Percentiles rank a stretch among this genome's conserved stretches.
Evolutionary conservation across 2,888 invertebrate genomes (phyloP).

Genomic region (Meghimatium bilineatum): DNA sequence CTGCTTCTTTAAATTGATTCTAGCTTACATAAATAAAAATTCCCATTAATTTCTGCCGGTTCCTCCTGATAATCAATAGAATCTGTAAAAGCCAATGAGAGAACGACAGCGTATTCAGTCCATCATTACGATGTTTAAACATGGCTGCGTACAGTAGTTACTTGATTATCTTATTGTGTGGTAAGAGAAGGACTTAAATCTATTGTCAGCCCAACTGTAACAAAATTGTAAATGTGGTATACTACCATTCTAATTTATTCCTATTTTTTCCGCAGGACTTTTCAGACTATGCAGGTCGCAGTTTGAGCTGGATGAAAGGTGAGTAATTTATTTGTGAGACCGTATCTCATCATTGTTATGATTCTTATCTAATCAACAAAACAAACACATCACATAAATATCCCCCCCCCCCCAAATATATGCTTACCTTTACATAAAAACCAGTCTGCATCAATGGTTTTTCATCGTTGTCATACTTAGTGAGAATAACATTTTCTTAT

Average conservation of each 20-base stretch:
- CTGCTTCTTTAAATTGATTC: no score
- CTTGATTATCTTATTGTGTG: conserved; percentile 7
- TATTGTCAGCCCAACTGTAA: background rate
- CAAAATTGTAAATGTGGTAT: background rate
- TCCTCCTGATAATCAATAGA: background rate
- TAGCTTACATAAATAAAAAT: no score
- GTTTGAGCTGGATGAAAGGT: conserved; percentile 87
- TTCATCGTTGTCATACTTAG: no score
- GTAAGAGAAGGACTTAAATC: background rate
- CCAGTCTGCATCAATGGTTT: no score
- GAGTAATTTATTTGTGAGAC: no score
- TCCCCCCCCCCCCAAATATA: no score
- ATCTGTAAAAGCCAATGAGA: background rate
- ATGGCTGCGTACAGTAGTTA: conserved; percentile 61
- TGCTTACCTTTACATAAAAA: no score
- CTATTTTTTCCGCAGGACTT: conserved; percentile 52
- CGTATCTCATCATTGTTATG: no score
- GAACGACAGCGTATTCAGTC: background rate
- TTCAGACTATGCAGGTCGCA: conserved; percentile 76
- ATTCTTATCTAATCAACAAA: no score
- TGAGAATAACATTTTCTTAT: no score
- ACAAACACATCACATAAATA: no score
- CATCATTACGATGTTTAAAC: conserved; percentile 56
- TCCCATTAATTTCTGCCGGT: no score
- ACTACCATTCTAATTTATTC: conserved; percentile 6